A percentile compares a stretch with the other conserved stretches of the same genome.
phyloP scores from a whole-genome alignment of 2,888 invertebrate genomes.

The Rhagonycha lutea region DNA sequence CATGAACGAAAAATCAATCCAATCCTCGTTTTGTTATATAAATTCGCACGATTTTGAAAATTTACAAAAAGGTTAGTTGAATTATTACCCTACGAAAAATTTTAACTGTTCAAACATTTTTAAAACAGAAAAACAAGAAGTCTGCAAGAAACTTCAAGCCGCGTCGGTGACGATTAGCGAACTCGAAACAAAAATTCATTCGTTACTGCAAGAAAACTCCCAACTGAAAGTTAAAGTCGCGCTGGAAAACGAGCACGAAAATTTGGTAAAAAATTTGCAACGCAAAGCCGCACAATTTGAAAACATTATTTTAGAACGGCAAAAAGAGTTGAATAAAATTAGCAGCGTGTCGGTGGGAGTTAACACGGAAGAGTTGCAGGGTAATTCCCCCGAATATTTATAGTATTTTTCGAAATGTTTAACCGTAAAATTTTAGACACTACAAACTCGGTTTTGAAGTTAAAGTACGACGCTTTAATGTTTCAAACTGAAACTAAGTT shows the following conservation, averaged over 20 bases:
- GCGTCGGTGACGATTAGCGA: not conserved
- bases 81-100: not conserved
- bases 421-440: slow-evolving; percentile 15
- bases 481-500: slow-evolving; percentile 36
- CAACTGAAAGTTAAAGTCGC: slow-evolving; percentile 26
- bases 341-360: slow-evolving; percentile 20
- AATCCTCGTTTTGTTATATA: not conserved
- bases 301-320: slow-evolving; percentile 34
- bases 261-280: slow-evolving; percentile 33
- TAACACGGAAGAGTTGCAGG: slow-evolving; percentile 25
- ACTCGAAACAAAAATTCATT: slow-evolving; percentile 12
- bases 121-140: slow-evolving; percentile 5
- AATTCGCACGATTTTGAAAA: not conserved
- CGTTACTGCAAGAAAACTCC: slow-evolving; percentile 12
- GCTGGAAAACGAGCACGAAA: slow-evolving; percentile 35
- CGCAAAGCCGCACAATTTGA: slow-evolving; percentile 38
- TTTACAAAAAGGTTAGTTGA: slow-evolving; percentile 1
- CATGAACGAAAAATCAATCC: not conserved
- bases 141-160: not conserved
- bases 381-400: not conserved
- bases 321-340: slow-evolving; percentile 6
- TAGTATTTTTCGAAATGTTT: not conserved
- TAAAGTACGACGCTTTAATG: slow-evolving; percentile 34
- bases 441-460: slow-evolving; percentile 28
- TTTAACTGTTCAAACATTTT: not conserved